Base-by-base conservation (phyloP, 2,113 vertebrate genomes). In the Eolophus roseicapilla region DNA sequence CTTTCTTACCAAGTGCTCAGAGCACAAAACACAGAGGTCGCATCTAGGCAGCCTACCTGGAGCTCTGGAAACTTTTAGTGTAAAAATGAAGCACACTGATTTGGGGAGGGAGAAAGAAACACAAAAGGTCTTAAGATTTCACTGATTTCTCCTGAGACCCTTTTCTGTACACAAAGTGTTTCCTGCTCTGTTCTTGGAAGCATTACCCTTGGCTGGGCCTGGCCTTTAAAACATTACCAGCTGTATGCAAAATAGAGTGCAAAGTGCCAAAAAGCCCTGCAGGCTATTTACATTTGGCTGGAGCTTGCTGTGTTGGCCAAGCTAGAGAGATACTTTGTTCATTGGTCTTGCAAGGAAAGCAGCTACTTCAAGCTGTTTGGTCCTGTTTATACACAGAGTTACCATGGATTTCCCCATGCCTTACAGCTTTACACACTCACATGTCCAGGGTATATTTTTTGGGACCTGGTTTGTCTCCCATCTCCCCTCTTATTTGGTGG, bases 181-280 rank as follows among this genome's bases (percentile, higher is more conserved):
- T 96, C 95, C 93, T 95, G 93, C 95, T 91, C 92, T 90, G 82
- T 82, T 95, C 94, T 96, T 93, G 95, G 95, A 95, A 92, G 85
- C 94, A 86, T 79, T 94, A 90, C 85, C 90, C 80, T 95, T 86
- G 94, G 90, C 95, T 92, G 80, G 82, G 93, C 23, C 69, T 49
- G 86, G 82, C 93, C 90, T 93, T 92, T 96, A 92, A 97, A 97
- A 86, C 94, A 95, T 95, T 94, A 94, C 94, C 97, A 97, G 94
- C 95, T 97, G 96, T 94, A 97, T 95, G 96, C 93, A 95, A 96
- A 96, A 90, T 23, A 95, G 94, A 96, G 88, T 15, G 62, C 65
- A 17, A 82, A 82, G 95, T 89, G 94, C 96, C 91, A 96, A 92
- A 95, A 91, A 95, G 82, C 95, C 95, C 95, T 71, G 70, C 55